A percentile compares a stretch with the other conserved stretches of the same genome.
Evolutionary conservation across 2,113 vertebrate species (phyloP).

Genomic region (Alectura lathami): DNA sequence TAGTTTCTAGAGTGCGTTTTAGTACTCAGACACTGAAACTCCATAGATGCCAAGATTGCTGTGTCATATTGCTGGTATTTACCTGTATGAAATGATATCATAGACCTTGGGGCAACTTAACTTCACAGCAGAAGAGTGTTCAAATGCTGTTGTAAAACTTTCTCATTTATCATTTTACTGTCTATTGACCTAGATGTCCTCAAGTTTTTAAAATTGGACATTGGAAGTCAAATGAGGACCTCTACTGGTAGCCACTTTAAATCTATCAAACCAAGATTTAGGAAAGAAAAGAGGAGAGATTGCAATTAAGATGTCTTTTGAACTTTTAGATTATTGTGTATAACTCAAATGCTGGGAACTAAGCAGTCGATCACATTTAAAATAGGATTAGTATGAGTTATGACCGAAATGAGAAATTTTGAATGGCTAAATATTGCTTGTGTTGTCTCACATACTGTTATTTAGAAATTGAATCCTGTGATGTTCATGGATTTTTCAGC

Average conservation of each 20-base stretch:
- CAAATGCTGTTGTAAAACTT: neutral
- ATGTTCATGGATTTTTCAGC: neutral
- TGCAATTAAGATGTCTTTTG: neutral
- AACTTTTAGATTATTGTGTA: neutral
- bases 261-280: neutral
- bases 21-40: neutral
- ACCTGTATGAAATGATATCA: neutral
- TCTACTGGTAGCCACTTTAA: slow-evolving; percentile 54
- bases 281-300: neutral
- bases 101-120: neutral
- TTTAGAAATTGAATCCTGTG: neutral
- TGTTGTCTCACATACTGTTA: neutral
- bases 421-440: neutral
- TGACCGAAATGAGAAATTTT: neutral
- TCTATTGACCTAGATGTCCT: neutral
- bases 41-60: neutral
- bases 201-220: neutral
- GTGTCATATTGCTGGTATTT: neutral
- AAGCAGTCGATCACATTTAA: neutral
- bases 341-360: neutral
- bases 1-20: neutral
- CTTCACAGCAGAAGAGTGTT: neutral
- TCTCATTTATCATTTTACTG: rapidly evolving
- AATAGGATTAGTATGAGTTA: neutral
- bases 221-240: slow-evolving; percentile 58